A percentile compares a stretch with the other conserved stretches of the same genome.
These are phyloP conservation scores for Prunella himalayana DNA, from an alignment of 2,113 vertebrate species.

Conservation along the genomic window DNA sequence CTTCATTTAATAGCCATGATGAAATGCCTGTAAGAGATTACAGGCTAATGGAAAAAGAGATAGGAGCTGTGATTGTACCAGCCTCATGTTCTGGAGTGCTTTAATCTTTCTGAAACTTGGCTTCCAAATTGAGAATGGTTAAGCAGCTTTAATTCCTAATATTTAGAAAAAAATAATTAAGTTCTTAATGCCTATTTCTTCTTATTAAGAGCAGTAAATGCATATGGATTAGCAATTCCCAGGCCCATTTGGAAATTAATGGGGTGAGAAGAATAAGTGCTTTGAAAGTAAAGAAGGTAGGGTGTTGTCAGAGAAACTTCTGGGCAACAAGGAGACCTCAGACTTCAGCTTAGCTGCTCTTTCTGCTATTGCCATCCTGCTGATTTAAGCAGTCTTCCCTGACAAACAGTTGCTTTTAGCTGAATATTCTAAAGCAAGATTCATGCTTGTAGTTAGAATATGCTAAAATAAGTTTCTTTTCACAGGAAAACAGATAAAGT, in stretches of 20 bases:
- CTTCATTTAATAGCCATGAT: not conserved
- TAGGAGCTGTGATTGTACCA: slow-evolving; percentile 28
- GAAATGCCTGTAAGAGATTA: slow-evolving; percentile 28
- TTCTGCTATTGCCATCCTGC: not conserved
- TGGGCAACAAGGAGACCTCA: not conserved
- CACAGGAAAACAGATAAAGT: not conserved
- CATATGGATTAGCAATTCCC: slow-evolving; percentile 39
- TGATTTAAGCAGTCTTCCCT: not conserved
- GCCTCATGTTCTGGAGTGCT: slow-evolving; percentile 1
- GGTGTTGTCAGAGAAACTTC: not conserved
- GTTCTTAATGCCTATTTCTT: slow-evolving; percentile 26
- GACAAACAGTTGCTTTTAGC: not conserved
- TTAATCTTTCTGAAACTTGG: slow-evolving; percentile 61
- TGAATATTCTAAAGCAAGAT: not conserved
- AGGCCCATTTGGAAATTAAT: slow-evolving; percentile 41
- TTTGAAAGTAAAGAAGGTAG: not conserved
- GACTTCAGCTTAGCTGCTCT: not conserved
- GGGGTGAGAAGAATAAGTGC: not conserved
- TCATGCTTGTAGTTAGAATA: not conserved
- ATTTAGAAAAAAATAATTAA: not conserved
- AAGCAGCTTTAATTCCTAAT: slow-evolving; percentile 60
- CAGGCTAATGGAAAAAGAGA: slow-evolving; percentile 36
- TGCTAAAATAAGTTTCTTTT: not conserved
- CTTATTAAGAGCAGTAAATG: slow-evolving; percentile 44
- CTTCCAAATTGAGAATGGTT: slow-evolving; percentile 57